Evolutionary conservation across 2,888 invertebrate genomes (phyloP).

Genomic region (Clusia tigrina): DNA sequence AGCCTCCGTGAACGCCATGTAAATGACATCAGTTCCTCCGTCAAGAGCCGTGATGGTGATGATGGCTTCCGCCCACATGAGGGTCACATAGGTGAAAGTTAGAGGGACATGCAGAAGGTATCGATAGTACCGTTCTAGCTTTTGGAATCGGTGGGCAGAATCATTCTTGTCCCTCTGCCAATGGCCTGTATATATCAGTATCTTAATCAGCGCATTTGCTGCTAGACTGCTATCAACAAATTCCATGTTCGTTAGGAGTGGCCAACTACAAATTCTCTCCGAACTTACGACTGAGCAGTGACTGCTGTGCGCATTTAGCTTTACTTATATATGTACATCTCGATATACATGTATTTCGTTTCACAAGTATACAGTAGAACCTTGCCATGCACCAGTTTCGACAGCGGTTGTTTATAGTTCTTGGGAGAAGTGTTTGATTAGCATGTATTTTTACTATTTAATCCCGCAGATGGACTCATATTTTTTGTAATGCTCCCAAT

Average conservation of each 20-base stretch:
- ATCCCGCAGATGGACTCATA: no score
- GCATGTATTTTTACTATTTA: no score
- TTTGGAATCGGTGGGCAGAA: neutral
- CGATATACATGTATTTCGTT: no score
- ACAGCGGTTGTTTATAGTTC: no score
- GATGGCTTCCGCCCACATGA: no score
- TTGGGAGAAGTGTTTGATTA: no score
- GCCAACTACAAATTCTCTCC: neutral
- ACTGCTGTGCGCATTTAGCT: no score
- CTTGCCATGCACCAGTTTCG: no score
- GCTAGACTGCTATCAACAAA: slow-evolving; percentile 33
- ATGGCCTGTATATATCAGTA: slow-evolving; percentile 39
- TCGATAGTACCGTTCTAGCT: slow-evolving; percentile 29
- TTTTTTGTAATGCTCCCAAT: no score
- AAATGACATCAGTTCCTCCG: slow-evolving; percentile 44
- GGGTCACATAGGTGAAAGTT: slow-evolving; percentile 35
- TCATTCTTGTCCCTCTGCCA: slow-evolving; percentile 40
- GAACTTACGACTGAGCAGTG: no score
- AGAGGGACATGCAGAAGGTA: slow-evolving; percentile 41
- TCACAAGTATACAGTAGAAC: no score
- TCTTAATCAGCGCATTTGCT: slow-evolving; percentile 33
- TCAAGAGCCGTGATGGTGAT: slow-evolving; percentile 36
- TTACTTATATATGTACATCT: no score
- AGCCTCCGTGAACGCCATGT: slow-evolving; percentile 45
- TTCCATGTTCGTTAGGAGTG: slow-evolving; percentile 9